phyloP scores from a whole-genome alignment of 1,140 invertebrate species.

The Artemia franciscana region DNA sequence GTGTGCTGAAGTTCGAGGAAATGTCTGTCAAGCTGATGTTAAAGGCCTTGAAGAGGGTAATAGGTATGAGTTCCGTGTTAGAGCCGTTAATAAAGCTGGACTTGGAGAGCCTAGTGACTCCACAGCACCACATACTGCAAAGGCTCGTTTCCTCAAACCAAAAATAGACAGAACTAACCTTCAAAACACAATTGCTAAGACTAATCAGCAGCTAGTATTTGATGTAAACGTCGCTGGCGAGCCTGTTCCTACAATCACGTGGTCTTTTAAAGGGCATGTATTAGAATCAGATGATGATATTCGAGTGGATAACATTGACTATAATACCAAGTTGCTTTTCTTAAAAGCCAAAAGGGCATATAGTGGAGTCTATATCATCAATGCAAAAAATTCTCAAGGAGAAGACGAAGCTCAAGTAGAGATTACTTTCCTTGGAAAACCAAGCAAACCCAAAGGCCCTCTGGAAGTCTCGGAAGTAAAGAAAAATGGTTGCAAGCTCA shows the following conservation, averaged over 20 bases:
- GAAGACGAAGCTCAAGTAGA: conserved; percentile 79
- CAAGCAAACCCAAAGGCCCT: conserved; percentile 58
- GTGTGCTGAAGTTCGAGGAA: conserved; percentile 50
- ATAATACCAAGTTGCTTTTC: conserved; percentile 71
- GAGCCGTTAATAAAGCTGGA: conserved; percentile 87
- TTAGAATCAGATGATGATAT: conserved; percentile 36
- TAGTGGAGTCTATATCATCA: conserved; percentile 75
- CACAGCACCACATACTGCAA: conserved; percentile 82
- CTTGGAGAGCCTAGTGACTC: conserved; percentile 80
- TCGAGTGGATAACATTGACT: conserved; percentile 60
- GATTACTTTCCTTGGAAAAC: conserved; percentile 60
- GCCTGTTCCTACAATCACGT: conserved; percentile 72
- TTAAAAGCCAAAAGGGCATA: conserved; percentile 52
- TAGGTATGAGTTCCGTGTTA: conserved; percentile 80
- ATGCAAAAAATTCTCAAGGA: conserved; percentile 75
- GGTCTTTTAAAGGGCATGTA: conserved; percentile 54
- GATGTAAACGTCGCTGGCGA: conserved; percentile 82
- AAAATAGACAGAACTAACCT: conserved; percentile 75
- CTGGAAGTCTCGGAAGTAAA: conserved; percentile 68
- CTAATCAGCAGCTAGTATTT: conserved; percentile 66
- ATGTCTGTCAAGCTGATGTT: conserved; percentile 53
- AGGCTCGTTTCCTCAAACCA: conserved; percentile 72
- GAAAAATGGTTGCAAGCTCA: conserved; percentile 76
- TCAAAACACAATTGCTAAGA: conserved; percentile 58
- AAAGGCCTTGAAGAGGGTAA: conserved; percentile 75